These are phyloP conservation scores for Valencia hispanica DNA, from an alignment of 2,797 vertebrate genomes.

Conservation along the genomic window DNA sequence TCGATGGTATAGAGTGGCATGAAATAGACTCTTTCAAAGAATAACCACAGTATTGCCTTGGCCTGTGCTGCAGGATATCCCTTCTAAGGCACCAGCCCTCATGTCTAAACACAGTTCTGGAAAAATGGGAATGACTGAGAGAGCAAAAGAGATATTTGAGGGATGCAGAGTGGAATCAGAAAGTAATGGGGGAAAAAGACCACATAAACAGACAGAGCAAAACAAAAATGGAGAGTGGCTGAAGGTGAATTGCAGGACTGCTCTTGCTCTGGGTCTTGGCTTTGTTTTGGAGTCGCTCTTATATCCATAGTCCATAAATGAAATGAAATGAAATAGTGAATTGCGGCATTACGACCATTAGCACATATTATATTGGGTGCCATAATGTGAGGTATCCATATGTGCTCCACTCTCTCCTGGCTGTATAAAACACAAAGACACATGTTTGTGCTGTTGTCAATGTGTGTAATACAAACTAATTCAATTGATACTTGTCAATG, in stretches of 20 bases:
- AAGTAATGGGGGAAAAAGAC: slow-evolving; percentile 45
- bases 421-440: slow-evolving; percentile 70
- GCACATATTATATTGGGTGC: slow-evolving; percentile 70
- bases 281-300: slow-evolving; percentile 70
- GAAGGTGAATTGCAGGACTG: slow-evolving; percentile 68
- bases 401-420: slow-evolving; percentile 70
- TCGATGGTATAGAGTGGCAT: slow-evolving; percentile 59
- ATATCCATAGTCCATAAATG: too few species aligned
- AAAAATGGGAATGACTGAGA: slow-evolving; percentile 54
- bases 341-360: slow-evolving; percentile 79
- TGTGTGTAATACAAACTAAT: slow-evolving; percentile 53
- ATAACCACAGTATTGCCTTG: slow-evolving; percentile 67
- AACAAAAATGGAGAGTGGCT: slow-evolving; percentile 54
- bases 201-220: slow-evolving; percentile 59
- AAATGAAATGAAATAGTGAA: too few species aligned
- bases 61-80: slow-evolving; percentile 58
- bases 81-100: slow-evolving; percentile 54
- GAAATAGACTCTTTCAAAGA: slow-evolving; percentile 70
- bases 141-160: slow-evolving; percentile 51
- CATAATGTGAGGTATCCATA: slow-evolving; percentile 74
- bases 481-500: slow-evolving; percentile 42
- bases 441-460: slow-evolving; percentile 64
- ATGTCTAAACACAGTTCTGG: slow-evolving; percentile 60
- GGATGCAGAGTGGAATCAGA: slow-evolving; percentile 40
- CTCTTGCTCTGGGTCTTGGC: slow-evolving; percentile 64